Evolutionary conservation across 2,797 vertebrate species (phyloP).

Genomic region (Pangasius larnaudii): DNA sequence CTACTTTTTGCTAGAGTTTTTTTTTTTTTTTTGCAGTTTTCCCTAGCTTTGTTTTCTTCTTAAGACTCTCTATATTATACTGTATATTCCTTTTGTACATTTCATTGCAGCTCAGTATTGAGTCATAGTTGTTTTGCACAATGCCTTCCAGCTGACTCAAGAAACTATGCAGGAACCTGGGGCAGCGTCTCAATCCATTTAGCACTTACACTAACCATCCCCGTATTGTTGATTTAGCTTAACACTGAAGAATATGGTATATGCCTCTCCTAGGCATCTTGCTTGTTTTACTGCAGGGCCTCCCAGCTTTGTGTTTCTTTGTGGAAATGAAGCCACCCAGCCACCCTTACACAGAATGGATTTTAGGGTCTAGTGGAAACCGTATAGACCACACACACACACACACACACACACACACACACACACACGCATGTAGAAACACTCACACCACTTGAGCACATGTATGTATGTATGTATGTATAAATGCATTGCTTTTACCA

Average conservation of each 20-base stretch:
- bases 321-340: conserved; percentile 30
- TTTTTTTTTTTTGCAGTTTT: not conserved
- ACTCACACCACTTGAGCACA: not conserved
- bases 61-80: not conserved
- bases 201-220: conserved; percentile 46
- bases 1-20: too few species aligned
- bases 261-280: conserved; percentile 36
- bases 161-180: conserved; percentile 17
- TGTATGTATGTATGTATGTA: not conserved
- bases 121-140: not conserved
- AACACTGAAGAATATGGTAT: conserved; percentile 40
- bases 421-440: not conserved
- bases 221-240: conserved; percentile 43
- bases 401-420: not conserved
- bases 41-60: not conserved
- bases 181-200: conserved; percentile 35
- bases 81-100: not conserved
- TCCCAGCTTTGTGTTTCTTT: conserved; percentile 34
- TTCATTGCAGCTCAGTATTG: not conserved
- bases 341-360: conserved; percentile 3
- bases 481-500: not conserved
- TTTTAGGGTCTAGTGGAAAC: conserved; percentile 14
- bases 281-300: conserved; percentile 44
- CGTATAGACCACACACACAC: not conserved
- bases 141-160: not conserved